These are phyloP conservation scores for Zalophus californianus DNA, from an alignment of 2,797 vertebrate species.

Conservation along the genomic window DNA sequence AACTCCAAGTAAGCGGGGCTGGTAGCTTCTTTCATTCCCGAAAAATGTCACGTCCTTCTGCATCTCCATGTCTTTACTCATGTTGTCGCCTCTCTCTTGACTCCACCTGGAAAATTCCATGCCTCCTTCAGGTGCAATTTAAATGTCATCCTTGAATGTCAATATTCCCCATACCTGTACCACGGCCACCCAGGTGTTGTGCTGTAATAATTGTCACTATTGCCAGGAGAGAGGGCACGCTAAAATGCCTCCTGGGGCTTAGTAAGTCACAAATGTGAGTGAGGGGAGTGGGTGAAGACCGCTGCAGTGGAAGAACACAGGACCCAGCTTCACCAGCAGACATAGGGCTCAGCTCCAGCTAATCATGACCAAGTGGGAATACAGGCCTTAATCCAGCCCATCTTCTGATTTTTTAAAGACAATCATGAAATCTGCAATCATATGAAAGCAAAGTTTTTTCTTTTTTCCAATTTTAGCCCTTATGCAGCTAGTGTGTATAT, in stretches of 20 bases:
- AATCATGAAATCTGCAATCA: background rate
- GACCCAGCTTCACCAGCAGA: background rate
- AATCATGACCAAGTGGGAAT: background rate
- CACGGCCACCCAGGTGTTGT: background rate
- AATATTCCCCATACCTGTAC: background rate
- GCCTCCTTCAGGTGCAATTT: background rate
- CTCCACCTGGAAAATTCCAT: background rate
- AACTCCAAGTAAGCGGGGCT: background rate
- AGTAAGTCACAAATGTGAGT: background rate
- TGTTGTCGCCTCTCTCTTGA: background rate
- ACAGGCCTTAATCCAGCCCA: background rate
- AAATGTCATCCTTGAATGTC: background rate
- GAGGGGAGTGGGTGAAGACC: background rate
- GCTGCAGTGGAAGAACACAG: too few relatives aligned
- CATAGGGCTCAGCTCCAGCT: background rate
- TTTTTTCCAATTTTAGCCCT: background rate
- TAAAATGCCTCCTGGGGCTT: background rate
- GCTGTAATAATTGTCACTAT: background rate
- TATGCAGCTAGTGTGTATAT: background rate
- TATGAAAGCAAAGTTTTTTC: background rate
- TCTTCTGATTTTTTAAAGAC: background rate
- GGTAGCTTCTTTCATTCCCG: background rate
- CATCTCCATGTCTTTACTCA: background rate
- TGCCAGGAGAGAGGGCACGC: background rate
- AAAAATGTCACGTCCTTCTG: background rate